Conservation (phyloP, 2,888 invertebrate genomes). For the Cyrtodaria siliqua region DNA sequence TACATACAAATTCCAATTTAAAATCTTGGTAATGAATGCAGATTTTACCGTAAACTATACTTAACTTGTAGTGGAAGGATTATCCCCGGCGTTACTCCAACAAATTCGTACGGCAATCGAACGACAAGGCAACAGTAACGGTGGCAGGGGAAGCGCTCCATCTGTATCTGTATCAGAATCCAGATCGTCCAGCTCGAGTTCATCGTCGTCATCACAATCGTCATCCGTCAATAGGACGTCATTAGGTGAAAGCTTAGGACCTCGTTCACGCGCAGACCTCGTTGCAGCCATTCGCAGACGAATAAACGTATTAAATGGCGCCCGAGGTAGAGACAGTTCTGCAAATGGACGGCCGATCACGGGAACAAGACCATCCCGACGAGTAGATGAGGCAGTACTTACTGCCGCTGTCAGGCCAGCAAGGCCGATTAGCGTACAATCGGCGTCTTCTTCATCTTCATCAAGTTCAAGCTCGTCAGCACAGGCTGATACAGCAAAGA, state of each 20-base stretch:
- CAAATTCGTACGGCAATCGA: slow-evolving; percentile 31
- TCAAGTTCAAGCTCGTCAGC: slow-evolving; percentile 33
- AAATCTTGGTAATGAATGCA: too few species aligned
- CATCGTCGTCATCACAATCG: slow-evolving; percentile 34
- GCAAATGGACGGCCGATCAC: background rate
- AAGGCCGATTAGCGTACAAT: background rate
- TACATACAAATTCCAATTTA: too few species aligned
- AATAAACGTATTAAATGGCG: slow-evolving; percentile 2
- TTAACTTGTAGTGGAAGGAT: slow-evolving; percentile 15
- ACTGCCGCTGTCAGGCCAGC: slow-evolving; percentile 24
- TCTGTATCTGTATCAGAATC: slow-evolving; percentile 1
- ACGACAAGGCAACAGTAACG: background rate
- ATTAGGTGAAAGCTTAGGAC: slow-evolving; percentile 2
- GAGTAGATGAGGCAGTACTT: slow-evolving; percentile 41
- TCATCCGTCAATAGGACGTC: slow-evolving; percentile 15
- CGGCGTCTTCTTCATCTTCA: slow-evolving; percentile 30
- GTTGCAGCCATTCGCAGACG: slow-evolving; percentile 42
- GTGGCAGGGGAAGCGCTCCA: background rate
- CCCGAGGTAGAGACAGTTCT: background rate
- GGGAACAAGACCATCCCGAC: background rate
- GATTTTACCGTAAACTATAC: too few species aligned
- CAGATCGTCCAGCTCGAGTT: slow-evolving; percentile 23
- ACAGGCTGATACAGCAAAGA: background rate
- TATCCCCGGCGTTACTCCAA: slow-evolving; percentile 47
- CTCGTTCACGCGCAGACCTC: slow-evolving; percentile 39